Evolutionary conservation across 2,797 vertebrate species (phyloP), one percentile per base, ranked within the genome.

Genomic region (Paratrypauchen microcephalus): DNA sequence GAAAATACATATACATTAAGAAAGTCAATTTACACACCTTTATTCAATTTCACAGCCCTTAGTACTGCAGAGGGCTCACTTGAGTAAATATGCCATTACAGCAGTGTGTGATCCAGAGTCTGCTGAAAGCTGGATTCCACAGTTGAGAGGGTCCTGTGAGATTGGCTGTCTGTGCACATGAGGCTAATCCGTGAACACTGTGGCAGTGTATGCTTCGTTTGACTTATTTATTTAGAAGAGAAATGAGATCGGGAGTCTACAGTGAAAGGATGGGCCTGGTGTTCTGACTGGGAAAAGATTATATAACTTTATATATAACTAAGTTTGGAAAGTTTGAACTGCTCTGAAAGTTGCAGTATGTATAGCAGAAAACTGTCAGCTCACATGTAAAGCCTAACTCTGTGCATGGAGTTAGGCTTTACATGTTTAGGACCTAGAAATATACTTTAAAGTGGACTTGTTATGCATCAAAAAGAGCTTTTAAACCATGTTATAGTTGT

Each of bases 41-140:
- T 89, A 80, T 86, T 91, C 82, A 89, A 90, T 91, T 90, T 91
- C 89, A 88, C 88, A 82, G 82, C 79, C 81, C 73, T 75, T 80
- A 83, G 74, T 76, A 75, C 88, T 85, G 81, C 71, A 67, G 79
- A 83, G 74, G 83, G 88, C 89, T 81, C 83, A 86, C 78, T 80
- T 83, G 73, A 82, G 83, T 89, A 89, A 90, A 89, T 88, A 88
- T 80, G 83, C 82, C 83, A 82, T 89, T 89, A 89, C 79, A 76
- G 83, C 71, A 75, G 87, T 82, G 87, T 86, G 86, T 82, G 86
- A 86, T 86, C 76, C 86, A 89, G 76, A 76, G 74, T 87, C 84
- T 80, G 77, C 81, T 76, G 78, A 83, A 81, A 80, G 75, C 86
- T 84, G 80, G 90, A 91, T 90, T 90, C 86, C 86, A 88, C 88